Evolutionary conservation across 2,113 vertebrate species (phyloP).

Genomic region (Sitta europaea): DNA sequence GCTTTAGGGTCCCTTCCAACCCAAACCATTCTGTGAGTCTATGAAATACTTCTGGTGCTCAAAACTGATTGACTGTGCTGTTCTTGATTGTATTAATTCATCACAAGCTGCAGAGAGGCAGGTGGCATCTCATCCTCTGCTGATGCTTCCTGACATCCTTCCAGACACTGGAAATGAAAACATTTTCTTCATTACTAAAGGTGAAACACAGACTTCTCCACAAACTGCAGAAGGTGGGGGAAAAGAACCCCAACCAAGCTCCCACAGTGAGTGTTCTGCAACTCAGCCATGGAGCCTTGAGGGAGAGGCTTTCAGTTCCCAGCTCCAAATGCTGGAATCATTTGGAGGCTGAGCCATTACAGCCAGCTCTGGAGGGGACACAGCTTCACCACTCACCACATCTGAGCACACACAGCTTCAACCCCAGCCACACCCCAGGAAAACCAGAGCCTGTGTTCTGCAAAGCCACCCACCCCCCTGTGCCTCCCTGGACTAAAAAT

Average conservation of each 20-base stretch:
- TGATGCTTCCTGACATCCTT: background rate
- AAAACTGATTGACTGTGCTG: background rate
- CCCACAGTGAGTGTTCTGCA: fast-evolving
- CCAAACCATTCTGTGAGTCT: background rate
- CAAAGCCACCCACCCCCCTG: background rate
- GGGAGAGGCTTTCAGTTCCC: background rate
- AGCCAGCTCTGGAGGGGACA: background rate
- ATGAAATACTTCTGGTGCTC: background rate
- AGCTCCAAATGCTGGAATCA: background rate
- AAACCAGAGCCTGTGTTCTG: background rate
- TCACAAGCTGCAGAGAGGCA: background rate
- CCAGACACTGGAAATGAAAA: background rate
- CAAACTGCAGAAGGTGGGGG: background rate
- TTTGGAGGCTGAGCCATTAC: background rate
- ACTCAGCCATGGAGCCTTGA: background rate
- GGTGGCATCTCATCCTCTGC: background rate
- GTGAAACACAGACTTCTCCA: background rate
- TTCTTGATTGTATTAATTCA: background rate
- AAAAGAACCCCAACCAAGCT: background rate
- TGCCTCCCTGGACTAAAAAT: background rate
- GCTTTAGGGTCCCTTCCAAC: background rate
- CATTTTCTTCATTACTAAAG: background rate
- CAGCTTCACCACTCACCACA: fast-evolving
- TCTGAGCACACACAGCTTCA: background rate
- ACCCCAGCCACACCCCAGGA: background rate